Evolutionary conservation across 2,113 vertebrate genomes (phyloP).

Genomic region (Hippoglossus stenolepis): DNA sequence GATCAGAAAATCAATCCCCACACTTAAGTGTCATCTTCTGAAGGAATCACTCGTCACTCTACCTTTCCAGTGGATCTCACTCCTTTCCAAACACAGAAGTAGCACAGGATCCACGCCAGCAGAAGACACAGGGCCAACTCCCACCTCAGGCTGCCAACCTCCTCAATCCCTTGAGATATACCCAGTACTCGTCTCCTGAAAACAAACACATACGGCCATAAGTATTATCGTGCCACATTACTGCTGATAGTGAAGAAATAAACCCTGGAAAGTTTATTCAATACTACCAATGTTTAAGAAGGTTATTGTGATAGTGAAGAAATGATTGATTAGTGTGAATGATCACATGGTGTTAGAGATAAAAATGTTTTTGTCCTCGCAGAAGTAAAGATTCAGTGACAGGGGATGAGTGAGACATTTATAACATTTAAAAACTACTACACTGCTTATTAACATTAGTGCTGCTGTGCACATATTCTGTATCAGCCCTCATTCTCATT

Average conservation of each 20-base stretch:
- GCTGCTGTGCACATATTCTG: background rate
- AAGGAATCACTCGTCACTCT: conserved; percentile 1
- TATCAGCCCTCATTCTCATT: background rate
- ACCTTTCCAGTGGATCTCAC: conserved; percentile 82
- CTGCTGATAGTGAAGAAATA: background rate
- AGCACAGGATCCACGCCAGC: conserved; percentile 78
- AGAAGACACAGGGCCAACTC: conserved; percentile 77
- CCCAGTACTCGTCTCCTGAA: conserved; percentile 83
- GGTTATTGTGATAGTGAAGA: background rate
- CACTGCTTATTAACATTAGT: background rate
- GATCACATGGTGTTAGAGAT: background rate
- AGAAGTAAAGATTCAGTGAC: background rate
- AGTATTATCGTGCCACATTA: background rate
- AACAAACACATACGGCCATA: conserved; percentile 18
- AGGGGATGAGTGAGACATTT: background rate
- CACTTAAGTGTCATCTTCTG: background rate
- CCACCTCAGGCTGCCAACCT: conserved; percentile 79
- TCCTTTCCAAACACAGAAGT: conserved; percentile 83
- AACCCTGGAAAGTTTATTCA: background rate
- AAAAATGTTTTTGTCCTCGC: background rate
- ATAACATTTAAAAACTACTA: background rate
- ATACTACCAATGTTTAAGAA: background rate
- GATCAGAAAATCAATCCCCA: background rate
- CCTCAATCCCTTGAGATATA: conserved; percentile 87
- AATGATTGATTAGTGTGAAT: background rate